phyloP scores from a whole-genome alignment of 1,140 invertebrate genomes.

The Drosophila nebulosa region DNA sequence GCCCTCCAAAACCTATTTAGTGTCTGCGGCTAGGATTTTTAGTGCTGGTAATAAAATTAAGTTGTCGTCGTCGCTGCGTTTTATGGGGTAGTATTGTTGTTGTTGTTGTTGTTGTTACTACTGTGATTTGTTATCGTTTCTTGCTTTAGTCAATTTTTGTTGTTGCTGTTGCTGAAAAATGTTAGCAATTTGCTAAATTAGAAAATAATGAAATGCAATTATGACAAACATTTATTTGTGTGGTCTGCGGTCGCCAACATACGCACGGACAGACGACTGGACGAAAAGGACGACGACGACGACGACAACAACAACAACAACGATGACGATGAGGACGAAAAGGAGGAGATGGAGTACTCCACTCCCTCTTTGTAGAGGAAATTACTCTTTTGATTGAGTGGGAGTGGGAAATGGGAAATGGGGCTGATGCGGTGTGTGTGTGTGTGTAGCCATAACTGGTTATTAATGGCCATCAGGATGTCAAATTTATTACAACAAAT shows the following conservation, averaged over 20 bases:
- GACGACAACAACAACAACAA: no score
- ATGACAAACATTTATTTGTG: conserved; percentile 78
- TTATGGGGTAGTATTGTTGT: conserved; percentile 47
- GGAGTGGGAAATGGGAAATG: background rate
- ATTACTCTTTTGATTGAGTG: conserved; percentile 52
- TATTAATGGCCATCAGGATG: conserved; percentile 62
- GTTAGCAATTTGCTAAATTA: conserved; percentile 77
- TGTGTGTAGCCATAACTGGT: conserved; percentile 45
- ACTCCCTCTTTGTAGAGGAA: conserved; percentile 30
- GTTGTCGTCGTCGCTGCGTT: conserved; percentile 66
- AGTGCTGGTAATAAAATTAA: conserved; percentile 78
- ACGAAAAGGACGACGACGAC: no score
- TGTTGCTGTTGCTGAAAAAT: conserved; percentile 50
- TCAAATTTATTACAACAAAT: conserved; percentile 49
- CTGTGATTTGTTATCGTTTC: conserved; percentile 42
- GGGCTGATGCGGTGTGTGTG: background rate
- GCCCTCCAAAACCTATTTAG: conserved; percentile 28
- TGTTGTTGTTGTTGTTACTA: conserved; percentile 20
- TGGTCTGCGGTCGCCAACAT: conserved; percentile 58
- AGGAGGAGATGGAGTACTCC: no score
- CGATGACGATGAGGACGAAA: no score
- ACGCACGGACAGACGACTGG: background rate
- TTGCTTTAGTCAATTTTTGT: background rate
- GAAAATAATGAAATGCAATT: conserved; percentile 80
- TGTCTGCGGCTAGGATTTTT: conserved; percentile 73